Evolutionary conservation across 2,113 vertebrate genomes (phyloP).

Genomic region (Podocnemis expansa): DNA sequence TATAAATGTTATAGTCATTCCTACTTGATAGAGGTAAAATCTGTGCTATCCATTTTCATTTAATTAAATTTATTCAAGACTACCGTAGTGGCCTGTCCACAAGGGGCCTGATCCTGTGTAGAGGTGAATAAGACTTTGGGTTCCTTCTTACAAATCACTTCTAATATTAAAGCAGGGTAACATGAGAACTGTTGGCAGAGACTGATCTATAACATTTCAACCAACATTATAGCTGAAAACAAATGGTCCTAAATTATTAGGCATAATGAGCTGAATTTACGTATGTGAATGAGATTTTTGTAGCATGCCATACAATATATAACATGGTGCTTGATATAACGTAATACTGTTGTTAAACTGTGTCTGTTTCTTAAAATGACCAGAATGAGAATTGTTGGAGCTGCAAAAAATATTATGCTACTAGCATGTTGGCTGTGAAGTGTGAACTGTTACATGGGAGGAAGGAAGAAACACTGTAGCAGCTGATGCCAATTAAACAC

Average conservation of each 20-base stretch:
- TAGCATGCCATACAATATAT: not conserved
- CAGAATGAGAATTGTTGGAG: not conserved
- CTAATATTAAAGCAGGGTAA: not conserved
- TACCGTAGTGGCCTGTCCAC: not conserved
- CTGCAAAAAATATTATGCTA: not conserved
- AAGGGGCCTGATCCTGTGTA: not conserved
- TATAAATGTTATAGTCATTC: not conserved
- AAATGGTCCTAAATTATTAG: not conserved
- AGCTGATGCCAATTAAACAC: not conserved
- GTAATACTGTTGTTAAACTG: not conserved
- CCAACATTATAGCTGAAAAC: not conserved
- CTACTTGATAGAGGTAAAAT: not conserved
- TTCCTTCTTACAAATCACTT: not conserved
- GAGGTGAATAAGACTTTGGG: not conserved
- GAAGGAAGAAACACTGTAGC: not conserved
- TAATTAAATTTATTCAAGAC: not conserved
- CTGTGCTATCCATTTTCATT: not conserved
- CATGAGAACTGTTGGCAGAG: not conserved
- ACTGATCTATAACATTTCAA: not conserved
- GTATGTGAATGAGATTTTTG: not conserved
- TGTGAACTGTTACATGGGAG: not conserved
- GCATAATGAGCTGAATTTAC: not conserved
- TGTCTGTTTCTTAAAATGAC: not conserved
- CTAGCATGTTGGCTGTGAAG: not conserved
- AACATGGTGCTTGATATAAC: rapidly evolving